Percentiles rank a stretch among this genome's conserved stretches.
phyloP scores from a whole-genome alignment of 2,113 vertebrate genomes.

The Cacatua alba region DNA sequence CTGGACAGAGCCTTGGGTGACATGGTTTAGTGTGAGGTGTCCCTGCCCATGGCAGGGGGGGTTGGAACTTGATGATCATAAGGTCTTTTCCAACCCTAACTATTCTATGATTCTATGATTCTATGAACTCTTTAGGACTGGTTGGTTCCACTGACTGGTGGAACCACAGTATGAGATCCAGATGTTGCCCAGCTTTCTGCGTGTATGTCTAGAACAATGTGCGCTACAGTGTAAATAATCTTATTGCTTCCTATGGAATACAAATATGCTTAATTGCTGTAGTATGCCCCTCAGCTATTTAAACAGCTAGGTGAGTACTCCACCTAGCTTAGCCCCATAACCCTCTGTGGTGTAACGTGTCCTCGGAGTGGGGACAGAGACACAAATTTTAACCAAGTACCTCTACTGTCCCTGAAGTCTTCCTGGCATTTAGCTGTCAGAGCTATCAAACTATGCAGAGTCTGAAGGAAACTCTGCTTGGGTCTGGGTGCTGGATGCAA shows the following conservation, averaged over 20 bases:
- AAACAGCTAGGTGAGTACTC: neutral
- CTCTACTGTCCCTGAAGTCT: neutral
- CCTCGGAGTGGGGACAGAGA: neutral
- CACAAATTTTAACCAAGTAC: neutral
- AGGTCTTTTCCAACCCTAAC: too few relatives aligned
- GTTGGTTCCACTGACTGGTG: neutral
- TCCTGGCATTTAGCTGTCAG: neutral
- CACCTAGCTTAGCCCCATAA: neutral
- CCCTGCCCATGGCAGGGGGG: too few relatives aligned
- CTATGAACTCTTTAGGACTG: neutral
- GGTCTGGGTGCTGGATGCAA: neutral
- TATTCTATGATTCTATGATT: too few relatives aligned
- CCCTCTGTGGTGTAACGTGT: neutral
- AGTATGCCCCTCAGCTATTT: neutral
- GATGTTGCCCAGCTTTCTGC: neutral
- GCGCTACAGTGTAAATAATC: neutral
- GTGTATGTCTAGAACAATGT: rapidly evolving
- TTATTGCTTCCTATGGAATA: neutral
- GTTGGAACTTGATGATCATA: too few relatives aligned
- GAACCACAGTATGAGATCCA: neutral
- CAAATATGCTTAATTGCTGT: neutral
- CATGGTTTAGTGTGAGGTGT: too few relatives aligned
- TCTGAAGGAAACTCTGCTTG: neutral
- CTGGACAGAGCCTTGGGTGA: too few relatives aligned
- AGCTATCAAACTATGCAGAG: neutral